Base-by-base conservation (phyloP, 2,888 invertebrate species). In the Macroteleia sp. region DNA sequence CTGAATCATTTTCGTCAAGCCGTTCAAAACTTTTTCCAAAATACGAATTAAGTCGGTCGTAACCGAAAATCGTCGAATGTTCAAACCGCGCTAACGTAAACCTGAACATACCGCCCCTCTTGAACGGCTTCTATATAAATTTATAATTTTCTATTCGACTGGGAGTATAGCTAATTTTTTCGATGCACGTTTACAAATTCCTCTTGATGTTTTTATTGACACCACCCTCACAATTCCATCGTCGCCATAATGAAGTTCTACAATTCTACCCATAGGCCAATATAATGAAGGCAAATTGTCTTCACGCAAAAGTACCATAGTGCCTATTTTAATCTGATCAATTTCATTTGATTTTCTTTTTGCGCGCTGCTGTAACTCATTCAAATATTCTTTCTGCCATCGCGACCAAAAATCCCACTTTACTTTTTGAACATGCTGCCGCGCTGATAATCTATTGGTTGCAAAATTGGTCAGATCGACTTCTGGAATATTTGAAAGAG, bases 351-450 rank as follows among this genome's bases (percentile, higher is more conserved):
- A 10, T 3, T 5, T 25, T 34, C 54, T 34, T 22, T 56, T 39
- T 6, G 8, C 20, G 1, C 56, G 41, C 4, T 25, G n/a, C 3
- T 42, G 39, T 4, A 42, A 10, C 42, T 57, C 57, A 16, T 57
- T 57, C 5, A 42, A 42, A 30, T 57, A 59, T 32, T 59, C 44
- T 20, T 59, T 41, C n/a, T 57, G n/a, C 42, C 56, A 57, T 36
- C 56, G 16, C 9, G 20, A n/a, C 56, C 41, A 57, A 28, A 57
- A 57, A 20, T 57, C 28, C 19, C 30, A 17, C 42, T 56, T 57
- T 28, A 57, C n/a, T 42, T 57, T 57, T 39, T n/a, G 22, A n/a
- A 42, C 6, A 3, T 30, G 16, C 22, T 57, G 57, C 30, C 41
- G 42, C 16, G 28, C 42, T 10, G 57, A 42, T 8, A 42, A 14